Base-by-base conservation (phyloP, 2,113 vertebrate genomes). In the Leptobrachium ailaonicum region DNA sequence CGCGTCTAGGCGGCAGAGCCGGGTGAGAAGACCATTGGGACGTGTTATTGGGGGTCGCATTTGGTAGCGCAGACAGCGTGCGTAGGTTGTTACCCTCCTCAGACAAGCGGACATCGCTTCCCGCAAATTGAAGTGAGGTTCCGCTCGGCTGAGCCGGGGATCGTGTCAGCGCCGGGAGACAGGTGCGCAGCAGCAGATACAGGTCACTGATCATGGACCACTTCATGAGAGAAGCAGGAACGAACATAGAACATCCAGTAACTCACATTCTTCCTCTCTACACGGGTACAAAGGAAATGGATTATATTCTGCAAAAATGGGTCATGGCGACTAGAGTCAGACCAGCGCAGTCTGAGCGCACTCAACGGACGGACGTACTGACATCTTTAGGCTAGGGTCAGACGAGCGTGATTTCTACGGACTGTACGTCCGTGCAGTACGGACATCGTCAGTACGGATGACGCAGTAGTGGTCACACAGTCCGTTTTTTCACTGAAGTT, bases 81-180 rank as follows among this genome's bases (percentile, higher is more conserved):
- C 44, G 5, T 41, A 56, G 11, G 20, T 73, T 8, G 40, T 74
- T 74, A 74, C 66, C 53, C 62, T 58, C 3, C n/a, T 73, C 47
- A 68, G 50, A 63, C 68, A 67, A 60, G 71, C 71, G 67, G 78
- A 47, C 63, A 67, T 45, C 58, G 4, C 43, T 41, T 67, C 41
- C n/a, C 40, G 63, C 13, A 68, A 20, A 74, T 14, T 43, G 69
- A 45, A 58, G 73, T 73, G 62, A 80, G 62, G 71, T 80, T 80
- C 78, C 63, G 73, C 71, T 74, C 74, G 71, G 53, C 41, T 20
- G 78, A 64, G 63, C 13, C 41, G 41, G 50, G 54, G 40, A 68
- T 80, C 70, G 66, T 11, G 62, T n/a, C 41, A 71, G 40, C 71
- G 66, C 60, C 3, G 41, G 2, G 47, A 67, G 71, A 80, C 70